These are phyloP conservation scores for Buteo buteo DNA, from an alignment of 2,113 vertebrate species.

Conservation along the genomic window DNA sequence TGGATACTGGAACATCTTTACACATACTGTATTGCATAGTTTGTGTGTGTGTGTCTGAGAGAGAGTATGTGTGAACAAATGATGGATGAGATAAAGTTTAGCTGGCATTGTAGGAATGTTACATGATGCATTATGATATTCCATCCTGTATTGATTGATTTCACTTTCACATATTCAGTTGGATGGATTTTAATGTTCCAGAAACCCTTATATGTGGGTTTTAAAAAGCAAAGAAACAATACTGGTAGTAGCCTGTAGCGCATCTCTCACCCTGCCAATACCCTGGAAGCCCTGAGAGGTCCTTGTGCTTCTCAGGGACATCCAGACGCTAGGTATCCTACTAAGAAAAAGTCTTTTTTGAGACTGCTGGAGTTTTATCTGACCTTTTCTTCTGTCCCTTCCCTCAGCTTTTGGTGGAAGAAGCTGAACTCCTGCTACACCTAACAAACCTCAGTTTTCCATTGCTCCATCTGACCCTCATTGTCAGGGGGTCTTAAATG, in stretches of 20 bases:
- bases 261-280: background rate
- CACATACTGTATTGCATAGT: background rate
- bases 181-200: background rate
- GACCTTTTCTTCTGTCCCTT: background rate
- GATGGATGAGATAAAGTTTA: background rate
- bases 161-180: background rate
- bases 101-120: conserved; percentile 34
- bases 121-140: background rate
- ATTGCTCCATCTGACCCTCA: background rate
- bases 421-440: background rate
- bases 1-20: background rate
- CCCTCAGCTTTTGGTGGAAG: background rate
- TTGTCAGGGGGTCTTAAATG: background rate
- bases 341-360: background rate
- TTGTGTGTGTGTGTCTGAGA: background rate
- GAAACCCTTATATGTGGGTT: background rate
- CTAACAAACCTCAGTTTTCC: background rate
- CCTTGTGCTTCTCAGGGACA: background rate
- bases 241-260: background rate
- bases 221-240: background rate
- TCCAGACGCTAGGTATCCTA: background rate
- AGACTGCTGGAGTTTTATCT: background rate
- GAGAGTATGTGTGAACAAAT: background rate
- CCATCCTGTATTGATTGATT: background rate
- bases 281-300: background rate